Evolutionary conservation across 2,888 invertebrate species (phyloP), one percentile per base, ranked within the genome.

Genomic region (Bimastos eiseni): DNA sequence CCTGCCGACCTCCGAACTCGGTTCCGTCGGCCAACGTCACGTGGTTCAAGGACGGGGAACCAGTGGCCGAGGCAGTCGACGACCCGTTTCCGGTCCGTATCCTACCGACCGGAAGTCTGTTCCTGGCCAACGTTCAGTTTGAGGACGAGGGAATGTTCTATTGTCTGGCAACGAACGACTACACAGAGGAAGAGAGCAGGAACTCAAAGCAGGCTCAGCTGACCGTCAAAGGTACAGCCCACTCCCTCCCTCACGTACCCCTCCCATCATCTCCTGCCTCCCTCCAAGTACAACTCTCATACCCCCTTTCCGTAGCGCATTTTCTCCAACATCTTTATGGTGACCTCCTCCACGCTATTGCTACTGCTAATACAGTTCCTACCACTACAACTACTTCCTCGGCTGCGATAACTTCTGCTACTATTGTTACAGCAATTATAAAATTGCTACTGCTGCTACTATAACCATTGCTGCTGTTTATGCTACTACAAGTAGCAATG

Each of bases 1-100:
- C 92, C 21, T 95, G 95, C 92, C 93, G 93, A 30, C 94, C 95
- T 70, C 94, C 95, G n/a, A 91, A 92, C 91, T 94, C 94, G 89
- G 92, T 93, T 70, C 95, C 95, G 19, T 91, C 93, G 8, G 94
- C 94, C 24, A 92, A 91, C 33, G 93, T 95, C 90, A 93, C 93
- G 36, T 95, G 95, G 95, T 95, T 94, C 92, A 94, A 93, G 90
- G 93, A 93, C 92, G 93, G 93, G 91, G 90, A 91, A 5, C 92
- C 93, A 36, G 89, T 94, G 90, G 91, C 90, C 5, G 91, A 91
- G 34, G 91, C 93, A 37, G 84, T 88, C 37, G 93, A 92, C 41
- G 91, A 91, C 93, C 92, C 93, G 92, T 91, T 94, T 17, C 91
- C 92, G 89, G 90, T 91, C 41, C 92, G 93, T 41, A 93, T 93